These are phyloP conservation scores for Pionites leucogaster DNA, from an alignment of 2,113 vertebrate genomes.

Conservation along the genomic window DNA sequence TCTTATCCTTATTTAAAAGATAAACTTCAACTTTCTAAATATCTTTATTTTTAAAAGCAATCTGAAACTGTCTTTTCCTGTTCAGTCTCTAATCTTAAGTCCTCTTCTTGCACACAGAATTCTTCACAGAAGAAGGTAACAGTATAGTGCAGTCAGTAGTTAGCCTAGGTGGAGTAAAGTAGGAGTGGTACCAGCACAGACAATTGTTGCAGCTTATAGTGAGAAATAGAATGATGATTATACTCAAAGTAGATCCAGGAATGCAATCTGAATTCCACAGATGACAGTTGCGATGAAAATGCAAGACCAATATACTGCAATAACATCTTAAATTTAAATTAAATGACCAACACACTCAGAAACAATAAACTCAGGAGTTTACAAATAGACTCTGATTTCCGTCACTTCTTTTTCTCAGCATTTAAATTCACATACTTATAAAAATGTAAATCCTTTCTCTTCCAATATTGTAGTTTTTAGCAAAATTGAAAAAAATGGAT, in stretches of 20 bases:
- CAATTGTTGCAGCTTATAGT: not conserved
- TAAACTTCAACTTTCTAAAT: not conserved
- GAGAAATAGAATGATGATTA: not conserved
- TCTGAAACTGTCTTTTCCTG: not conserved
- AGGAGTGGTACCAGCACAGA: not conserved
- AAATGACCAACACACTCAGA: not conserved
- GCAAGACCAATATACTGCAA: not conserved
- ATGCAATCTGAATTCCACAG: not conserved
- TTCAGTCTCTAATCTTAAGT: not conserved
- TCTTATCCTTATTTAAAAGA: not conserved
- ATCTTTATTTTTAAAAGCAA: not conserved
- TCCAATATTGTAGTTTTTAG: not conserved
- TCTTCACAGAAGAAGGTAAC: not conserved
- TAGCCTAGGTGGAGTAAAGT: not conserved
- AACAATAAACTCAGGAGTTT: not conserved
- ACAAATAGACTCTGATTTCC: not conserved
- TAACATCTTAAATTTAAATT: not conserved
- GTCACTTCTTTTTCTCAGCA: not conserved
- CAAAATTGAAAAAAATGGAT: not conserved
- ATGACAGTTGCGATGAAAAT: not conserved
- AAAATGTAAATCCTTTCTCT: not conserved
- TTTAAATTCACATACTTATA: not conserved
- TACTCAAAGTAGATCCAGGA: not conserved
- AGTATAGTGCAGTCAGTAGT: not conserved
- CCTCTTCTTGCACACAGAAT: not conserved